Percentiles rank a stretch among this genome's conserved stretches.
Evolutionary conservation across 2,797 vertebrate species (phyloP).

Genomic region (Gadopsis bispinosus): DNA sequence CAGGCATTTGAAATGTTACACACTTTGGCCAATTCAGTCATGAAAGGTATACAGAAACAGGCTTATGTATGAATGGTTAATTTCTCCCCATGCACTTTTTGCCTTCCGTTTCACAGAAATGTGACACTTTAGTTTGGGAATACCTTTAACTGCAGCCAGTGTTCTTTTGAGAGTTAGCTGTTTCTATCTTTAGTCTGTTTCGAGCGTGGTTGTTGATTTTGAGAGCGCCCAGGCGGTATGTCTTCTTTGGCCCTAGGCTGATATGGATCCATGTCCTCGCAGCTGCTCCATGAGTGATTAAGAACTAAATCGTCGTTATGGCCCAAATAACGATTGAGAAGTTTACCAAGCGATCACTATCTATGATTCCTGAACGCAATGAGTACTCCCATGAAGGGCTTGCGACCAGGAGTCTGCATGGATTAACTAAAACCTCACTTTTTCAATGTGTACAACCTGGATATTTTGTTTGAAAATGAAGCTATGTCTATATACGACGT

Average conservation of each 20-base stretch:
- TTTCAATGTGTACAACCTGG: neutral
- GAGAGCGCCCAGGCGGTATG: conserved; percentile 63
- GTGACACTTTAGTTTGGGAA: conserved; percentile 65
- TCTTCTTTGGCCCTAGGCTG: conserved; percentile 71
- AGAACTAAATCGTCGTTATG: conserved; percentile 65
- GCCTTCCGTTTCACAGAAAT: conserved; percentile 61
- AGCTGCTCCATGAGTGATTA: conserved; percentile 77
- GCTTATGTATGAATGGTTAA: conserved; percentile 46
- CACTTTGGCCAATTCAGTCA: conserved; percentile 62
- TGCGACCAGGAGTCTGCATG: conserved; percentile 24
- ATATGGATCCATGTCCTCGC: conserved; percentile 67
- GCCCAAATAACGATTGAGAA: conserved; percentile 41
- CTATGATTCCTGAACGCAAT: conserved; percentile 29
- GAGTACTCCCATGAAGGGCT: conserved; percentile 11
- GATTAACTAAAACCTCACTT: neutral
- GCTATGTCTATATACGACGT: neutral
- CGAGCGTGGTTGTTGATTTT: conserved; percentile 81
- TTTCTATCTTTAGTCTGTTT: conserved; percentile 85
- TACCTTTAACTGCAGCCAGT: conserved; percentile 55
- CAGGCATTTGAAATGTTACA: conserved; percentile 69
- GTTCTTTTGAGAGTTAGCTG: conserved; percentile 73
- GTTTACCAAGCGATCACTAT: conserved; percentile 45
- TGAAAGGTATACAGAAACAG: conserved; percentile 46
- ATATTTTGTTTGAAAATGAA: neutral
- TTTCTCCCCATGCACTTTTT: conserved; percentile 61